These are phyloP conservation scores for Ascaphus truei DNA, from an alignment of 2,113 vertebrate species.

Conservation along the genomic window DNA sequence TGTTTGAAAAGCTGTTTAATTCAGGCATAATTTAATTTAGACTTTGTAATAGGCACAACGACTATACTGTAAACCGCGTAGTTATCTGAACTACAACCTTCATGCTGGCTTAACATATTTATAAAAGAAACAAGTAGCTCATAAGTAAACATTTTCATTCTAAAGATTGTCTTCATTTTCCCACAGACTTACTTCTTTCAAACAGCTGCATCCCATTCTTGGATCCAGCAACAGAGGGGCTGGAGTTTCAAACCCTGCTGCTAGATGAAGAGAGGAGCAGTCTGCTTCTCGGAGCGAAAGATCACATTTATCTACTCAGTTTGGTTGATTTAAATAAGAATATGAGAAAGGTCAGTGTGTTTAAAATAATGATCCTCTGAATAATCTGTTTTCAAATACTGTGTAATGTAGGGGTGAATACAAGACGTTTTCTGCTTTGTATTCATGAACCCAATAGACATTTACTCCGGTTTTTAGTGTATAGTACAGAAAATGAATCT, in stretches of 20 bases:
- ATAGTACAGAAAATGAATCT: too few species aligned
- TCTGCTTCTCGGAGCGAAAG: conserved; percentile 82
- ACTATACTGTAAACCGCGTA: too few species aligned
- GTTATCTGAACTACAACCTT: conserved; percentile 30
- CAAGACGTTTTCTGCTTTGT: too few species aligned
- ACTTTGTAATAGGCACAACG: too few species aligned
- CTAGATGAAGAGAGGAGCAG: conserved; percentile 88
- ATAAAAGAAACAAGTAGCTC: conserved; percentile 38
- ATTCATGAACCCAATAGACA: too few species aligned
- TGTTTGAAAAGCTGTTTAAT: too few species aligned
- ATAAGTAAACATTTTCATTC: conserved; percentile 45
- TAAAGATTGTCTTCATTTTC: conserved; percentile 49
- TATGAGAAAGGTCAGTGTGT: conserved; percentile 78
- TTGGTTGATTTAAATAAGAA: conserved; percentile 82
- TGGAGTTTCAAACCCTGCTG: conserved; percentile 86
- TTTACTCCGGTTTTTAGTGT: too few species aligned
- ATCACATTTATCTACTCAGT: conserved; percentile 87
- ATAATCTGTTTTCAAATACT: conserved; percentile 29
- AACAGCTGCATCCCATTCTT: conserved; percentile 83
- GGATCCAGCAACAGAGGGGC: conserved; percentile 72
- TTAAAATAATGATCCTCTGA: conserved; percentile 27
- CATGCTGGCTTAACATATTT: conserved; percentile 42
- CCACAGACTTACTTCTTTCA: conserved; percentile 82
- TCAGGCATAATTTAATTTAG: too few species aligned
- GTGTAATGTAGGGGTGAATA: too few species aligned